Percentiles rank a stretch among this genome's conserved stretches.
Conservation (phyloP, 2,797 vertebrate species). For the Enteromius paludinosus region DNA sequence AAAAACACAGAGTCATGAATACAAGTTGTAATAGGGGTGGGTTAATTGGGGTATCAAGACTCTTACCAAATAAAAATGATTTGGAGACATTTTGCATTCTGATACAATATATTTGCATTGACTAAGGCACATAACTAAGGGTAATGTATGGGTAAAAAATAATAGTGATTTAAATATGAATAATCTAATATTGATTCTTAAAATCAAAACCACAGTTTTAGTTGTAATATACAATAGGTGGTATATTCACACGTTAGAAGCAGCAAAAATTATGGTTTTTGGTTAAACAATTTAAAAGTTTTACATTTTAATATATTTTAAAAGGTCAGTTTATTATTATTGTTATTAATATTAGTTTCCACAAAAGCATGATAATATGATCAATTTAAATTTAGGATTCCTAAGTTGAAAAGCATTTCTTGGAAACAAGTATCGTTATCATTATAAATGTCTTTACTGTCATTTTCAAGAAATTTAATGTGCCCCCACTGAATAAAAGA, state of each 20-base stretch:
- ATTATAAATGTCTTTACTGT: not conserved
- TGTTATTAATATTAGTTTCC: no score
- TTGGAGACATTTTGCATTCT: constrained; percentile 15
- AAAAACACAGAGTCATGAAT: constrained; percentile 55
- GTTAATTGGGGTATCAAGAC: not conserved
- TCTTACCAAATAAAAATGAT: not conserved
- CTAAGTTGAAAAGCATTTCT: not conserved
- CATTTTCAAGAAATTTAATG: not conserved
- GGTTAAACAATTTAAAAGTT: not conserved
- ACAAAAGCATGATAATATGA: no score
- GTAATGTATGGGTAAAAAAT: not conserved
- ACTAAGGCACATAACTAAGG: not conserved
- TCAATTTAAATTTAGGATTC: not conserved
- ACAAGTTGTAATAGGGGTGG: constrained; percentile 35
- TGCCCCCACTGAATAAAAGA: not conserved
- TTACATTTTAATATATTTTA: not conserved
- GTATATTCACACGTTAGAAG: no score
- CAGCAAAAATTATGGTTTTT: no score
- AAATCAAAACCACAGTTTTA: no score
- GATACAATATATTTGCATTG: constrained; percentile 10
- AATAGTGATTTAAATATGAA: not conserved
- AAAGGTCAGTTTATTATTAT: not conserved
- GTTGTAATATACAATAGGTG: no score
- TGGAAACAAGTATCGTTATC: not conserved
- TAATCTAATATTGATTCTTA: not conserved